Evolutionary conservation across 2,113 vertebrate species (phyloP), one percentile per base, ranked within the genome.

Genomic region (Donacobius atricapilla): DNA sequence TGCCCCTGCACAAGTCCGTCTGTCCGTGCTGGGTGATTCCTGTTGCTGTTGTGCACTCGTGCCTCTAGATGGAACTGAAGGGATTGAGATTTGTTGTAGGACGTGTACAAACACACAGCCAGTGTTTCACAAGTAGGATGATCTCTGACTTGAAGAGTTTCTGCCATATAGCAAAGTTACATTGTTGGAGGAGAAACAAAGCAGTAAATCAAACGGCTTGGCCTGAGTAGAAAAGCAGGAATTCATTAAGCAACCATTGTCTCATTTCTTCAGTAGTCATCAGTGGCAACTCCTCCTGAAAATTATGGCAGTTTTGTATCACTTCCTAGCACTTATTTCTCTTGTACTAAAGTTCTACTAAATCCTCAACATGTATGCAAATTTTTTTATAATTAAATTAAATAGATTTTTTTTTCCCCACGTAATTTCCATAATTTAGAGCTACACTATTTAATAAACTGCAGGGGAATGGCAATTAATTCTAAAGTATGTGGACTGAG

Each of bases 51-150:
- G 80, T 68, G 48, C 44, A 0, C 61, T 90, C 44, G 7, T 71
- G 68, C 96, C 96, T 96, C 92, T 97, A 96, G 94, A 63, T 96
- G 95, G 95, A 95, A 96, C 93, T 78, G 96, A 65, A 90, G 72
- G 25, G 83, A 86, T 2, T 93, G 79, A 83, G 93, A 90, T 70
- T 90, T 83, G 37, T 45, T 51, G 48, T 75, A 71, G 76, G 76
- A 81, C 87, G 82, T 83, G 47, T 44, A 19, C 27, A 77, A 90
- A 54, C 31, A 11, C 14, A 11, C 30, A 23, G 24, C 13, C 66
- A 50, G 13, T 9, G 30, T 77, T 69, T 58, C n/a, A 10, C 54
- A 42, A 6, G 45, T 54, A 57, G n/a, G 10, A 17, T 70, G 53
- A 35, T 66, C 54, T 66, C 50, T 73, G 42, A 42, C 30, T 89